phyloP scores from a whole-genome alignment of 2,797 vertebrate genomes.

The Gouania willdenowi region DNA sequence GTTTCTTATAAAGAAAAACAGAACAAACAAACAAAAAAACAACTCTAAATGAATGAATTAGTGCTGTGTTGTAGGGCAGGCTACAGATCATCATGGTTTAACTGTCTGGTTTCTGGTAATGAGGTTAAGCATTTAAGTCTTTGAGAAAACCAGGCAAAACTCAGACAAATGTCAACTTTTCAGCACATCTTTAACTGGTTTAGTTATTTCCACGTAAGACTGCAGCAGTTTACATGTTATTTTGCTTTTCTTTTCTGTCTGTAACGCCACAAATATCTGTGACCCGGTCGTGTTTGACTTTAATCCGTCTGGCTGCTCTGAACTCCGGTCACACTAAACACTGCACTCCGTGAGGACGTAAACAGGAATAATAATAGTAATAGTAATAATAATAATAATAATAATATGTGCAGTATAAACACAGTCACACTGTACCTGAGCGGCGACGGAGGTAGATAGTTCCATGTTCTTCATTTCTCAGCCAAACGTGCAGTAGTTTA shows the following conservation, averaged over 20 bases:
- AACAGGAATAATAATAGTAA: too few relatives aligned
- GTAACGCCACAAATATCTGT: conserved; percentile 17
- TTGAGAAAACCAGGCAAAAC: not conserved
- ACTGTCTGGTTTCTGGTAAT: not conserved
- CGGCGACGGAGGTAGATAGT: conserved; percentile 1
- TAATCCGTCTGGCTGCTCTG: conserved; percentile 40
- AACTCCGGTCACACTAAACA: too few relatives aligned
- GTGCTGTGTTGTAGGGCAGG: too few relatives aligned
- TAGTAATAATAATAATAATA: too few relatives aligned
- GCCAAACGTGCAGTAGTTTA: conserved; percentile 29
- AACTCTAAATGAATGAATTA: too few relatives aligned
- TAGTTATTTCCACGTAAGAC: not conserved
- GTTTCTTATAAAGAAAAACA: too few relatives aligned
- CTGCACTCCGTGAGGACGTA: not conserved
- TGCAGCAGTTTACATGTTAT: not conserved
- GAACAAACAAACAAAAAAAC: too few relatives aligned
- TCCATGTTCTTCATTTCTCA: conserved; percentile 7
- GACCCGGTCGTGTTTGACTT: conserved; percentile 20
- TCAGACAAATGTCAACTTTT: not conserved
- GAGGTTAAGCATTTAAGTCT: not conserved
- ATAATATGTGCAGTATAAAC: conserved; percentile 6
- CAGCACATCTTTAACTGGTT: too few relatives aligned
- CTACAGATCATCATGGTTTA: not conserved
- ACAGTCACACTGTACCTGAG: conserved; percentile 57
- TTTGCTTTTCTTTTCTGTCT: not conserved